These are phyloP conservation scores for Porites lobata DNA, from an alignment of 92 coral and sea anemone genomes.

Conservation along the genomic window DNA sequence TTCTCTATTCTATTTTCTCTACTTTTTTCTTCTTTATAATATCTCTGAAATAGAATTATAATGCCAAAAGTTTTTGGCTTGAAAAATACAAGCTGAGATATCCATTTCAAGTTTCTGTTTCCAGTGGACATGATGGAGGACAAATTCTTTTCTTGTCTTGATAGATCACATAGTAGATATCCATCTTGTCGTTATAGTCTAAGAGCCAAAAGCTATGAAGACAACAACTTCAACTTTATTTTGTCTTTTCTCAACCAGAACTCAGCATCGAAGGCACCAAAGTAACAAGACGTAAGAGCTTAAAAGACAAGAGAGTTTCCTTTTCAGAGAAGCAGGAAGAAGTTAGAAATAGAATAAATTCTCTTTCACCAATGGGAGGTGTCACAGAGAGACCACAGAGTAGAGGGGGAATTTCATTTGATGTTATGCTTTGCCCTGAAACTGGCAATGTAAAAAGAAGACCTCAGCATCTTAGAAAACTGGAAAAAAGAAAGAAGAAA, in stretches of 20 bases:
- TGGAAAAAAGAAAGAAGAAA: conserved; percentile 83
- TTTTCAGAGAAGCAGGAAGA: conserved; percentile 82
- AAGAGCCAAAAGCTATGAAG: too few species aligned
- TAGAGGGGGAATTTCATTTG: conserved; percentile 93
- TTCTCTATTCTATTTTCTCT: background rate
- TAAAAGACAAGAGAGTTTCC: conserved; percentile 81
- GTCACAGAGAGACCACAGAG: conserved; percentile 89
- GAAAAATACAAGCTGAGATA: too few species aligned
- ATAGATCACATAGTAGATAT: too few species aligned
- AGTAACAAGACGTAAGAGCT: conserved; percentile 77
- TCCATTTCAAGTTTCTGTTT: too few species aligned
- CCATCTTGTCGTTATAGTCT: too few species aligned
- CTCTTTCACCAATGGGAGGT: conserved; percentile 74
- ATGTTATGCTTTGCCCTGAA: conserved; percentile 88
- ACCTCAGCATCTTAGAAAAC: conserved; percentile 78
- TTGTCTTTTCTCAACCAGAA: conserved; percentile 54
- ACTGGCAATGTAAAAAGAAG: conserved; percentile 93
- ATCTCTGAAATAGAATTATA: too few species aligned
- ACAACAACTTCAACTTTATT: background rate
- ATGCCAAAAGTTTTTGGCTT: too few species aligned
- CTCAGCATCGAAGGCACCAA: conserved; percentile 81
- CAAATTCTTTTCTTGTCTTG: too few species aligned
- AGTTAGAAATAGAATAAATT: conserved; percentile 71
- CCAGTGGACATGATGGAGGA: too few species aligned
- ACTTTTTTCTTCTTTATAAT: background rate